These are phyloP conservation scores for Polia nebulosa DNA, from an alignment of 2,888 invertebrate species.

Conservation along the genomic window DNA sequence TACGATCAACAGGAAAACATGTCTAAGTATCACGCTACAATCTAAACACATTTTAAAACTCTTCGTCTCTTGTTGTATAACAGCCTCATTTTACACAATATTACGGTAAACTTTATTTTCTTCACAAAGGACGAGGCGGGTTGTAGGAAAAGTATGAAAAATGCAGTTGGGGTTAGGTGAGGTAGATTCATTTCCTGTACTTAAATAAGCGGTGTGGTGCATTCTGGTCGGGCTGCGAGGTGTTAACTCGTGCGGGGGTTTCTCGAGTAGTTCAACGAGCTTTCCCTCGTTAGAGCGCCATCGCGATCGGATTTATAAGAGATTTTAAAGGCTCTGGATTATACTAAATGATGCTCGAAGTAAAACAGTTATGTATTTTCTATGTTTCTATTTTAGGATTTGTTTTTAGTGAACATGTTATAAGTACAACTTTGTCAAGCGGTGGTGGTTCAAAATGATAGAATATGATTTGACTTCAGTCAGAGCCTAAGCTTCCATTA, in stretches of 20 bases:
- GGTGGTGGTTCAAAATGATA: neutral
- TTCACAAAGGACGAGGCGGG: slow-evolving; percentile 60
- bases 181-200: slow-evolving; percentile 67
- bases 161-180: slow-evolving; percentile 62
- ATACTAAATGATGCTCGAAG: slow-evolving; percentile 33
- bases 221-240: slow-evolving; percentile 60
- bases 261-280: slow-evolving; percentile 60
- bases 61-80: slow-evolving; percentile 4
- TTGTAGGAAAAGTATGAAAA: slow-evolving; percentile 64
- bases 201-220: slow-evolving; percentile 63
- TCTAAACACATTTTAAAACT: slow-evolving; percentile 36
- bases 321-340: slow-evolving; percentile 42
- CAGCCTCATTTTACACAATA: slow-evolving; percentile 35
- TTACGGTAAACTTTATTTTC: slow-evolving; percentile 46
- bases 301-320: slow-evolving; percentile 57
- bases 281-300: slow-evolving; percentile 59
- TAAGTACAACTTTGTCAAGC: too few species aligned
- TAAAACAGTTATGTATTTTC: slow-evolving; percentile 17
- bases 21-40: slow-evolving; percentile 19
- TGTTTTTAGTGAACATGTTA: neutral
- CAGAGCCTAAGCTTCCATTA: neutral
- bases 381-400: neutral
- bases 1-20: slow-evolving; percentile 11
- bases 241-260: slow-evolving; percentile 58
- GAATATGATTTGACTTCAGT: neutral